A percentile compares a stretch with the other conserved stretches of the same genome.
Evolutionary conservation across 2,113 vertebrate genomes (phyloP).

Genomic region (Osmerus mordax): DNA sequence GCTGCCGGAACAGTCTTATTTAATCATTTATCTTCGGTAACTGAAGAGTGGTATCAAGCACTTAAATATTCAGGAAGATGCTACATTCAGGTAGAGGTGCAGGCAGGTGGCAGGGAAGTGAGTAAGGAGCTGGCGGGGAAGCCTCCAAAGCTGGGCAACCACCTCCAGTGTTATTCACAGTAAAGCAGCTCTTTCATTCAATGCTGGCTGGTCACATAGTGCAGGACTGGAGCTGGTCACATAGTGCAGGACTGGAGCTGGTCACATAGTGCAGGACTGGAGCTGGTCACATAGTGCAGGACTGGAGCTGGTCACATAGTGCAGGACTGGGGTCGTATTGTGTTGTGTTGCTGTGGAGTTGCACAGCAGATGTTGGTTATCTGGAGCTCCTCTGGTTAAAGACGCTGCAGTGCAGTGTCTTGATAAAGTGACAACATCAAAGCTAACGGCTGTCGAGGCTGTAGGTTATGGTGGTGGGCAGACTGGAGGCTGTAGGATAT

Average conservation of each 20-base stretch:
- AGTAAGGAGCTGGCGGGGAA: constrained; percentile 23
- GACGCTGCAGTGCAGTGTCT: constrained; percentile 8
- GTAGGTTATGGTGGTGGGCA: constrained; percentile 27
- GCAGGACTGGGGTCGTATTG: too few species aligned
- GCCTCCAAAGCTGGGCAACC: constrained; percentile 16
- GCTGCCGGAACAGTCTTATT: constrained; percentile 20
- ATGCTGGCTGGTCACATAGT: constrained; percentile 31
- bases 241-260: too few species aligned
- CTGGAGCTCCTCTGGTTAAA: background rate
- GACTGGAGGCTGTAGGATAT: constrained; percentile 27
- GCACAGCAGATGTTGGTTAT: constrained; percentile 15
- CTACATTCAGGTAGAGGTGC: constrained; percentile 8
- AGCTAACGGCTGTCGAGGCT: too few species aligned
- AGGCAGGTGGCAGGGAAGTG: background rate
- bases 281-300: too few species aligned
- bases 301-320: too few species aligned
- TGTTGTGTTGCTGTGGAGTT: constrained; percentile 17
- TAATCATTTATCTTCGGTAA: constrained; percentile 27
- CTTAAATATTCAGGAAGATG: constrained; percentile 53
- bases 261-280: too few species aligned
- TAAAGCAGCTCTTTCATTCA: constrained; percentile 26
- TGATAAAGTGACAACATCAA: constrained; percentile 27
- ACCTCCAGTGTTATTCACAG: constrained; percentile 31
- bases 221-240: constrained; percentile 30
- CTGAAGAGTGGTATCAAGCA: constrained; percentile 35